phyloP scores from a whole-genome alignment of 2,797 vertebrate species.

The Pangasius djambal region DNA sequence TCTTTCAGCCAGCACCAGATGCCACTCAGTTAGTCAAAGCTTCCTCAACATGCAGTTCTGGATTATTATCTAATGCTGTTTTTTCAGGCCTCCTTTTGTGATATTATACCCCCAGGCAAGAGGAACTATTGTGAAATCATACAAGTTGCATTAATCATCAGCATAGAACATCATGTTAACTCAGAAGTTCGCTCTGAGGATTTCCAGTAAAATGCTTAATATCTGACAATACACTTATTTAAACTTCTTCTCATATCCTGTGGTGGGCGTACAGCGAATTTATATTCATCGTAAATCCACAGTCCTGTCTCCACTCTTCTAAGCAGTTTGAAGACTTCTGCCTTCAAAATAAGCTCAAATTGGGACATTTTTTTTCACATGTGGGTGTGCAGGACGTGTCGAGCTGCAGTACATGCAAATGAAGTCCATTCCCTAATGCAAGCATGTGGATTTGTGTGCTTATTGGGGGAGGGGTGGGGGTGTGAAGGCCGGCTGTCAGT shows the following conservation, averaged over 20 bases:
- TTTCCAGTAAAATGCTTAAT: slow-evolving; percentile 50
- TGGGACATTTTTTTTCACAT: background rate
- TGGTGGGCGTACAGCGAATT: slow-evolving; percentile 5
- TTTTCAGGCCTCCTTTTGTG: slow-evolving; percentile 52
- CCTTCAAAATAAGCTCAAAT: slow-evolving; percentile 14
- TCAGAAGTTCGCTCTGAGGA: slow-evolving; percentile 57
- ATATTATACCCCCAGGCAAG: slow-evolving; percentile 56
- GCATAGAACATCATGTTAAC: slow-evolving; percentile 57
- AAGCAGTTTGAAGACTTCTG: slow-evolving; percentile 20
- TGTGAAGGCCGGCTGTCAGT: slow-evolving; percentile 72
- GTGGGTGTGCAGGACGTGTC: background rate
- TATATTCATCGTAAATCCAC: background rate
- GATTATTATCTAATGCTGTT: slow-evolving; percentile 39
- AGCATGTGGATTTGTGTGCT: slow-evolving; percentile 17
- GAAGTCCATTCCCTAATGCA: slow-evolving; percentile 9
- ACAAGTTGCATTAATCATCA: slow-evolving; percentile 68
- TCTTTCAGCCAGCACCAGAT: slow-evolving; percentile 39
- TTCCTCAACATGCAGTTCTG: slow-evolving; percentile 38
- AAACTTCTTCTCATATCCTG: slow-evolving; percentile 24
- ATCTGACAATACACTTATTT: slow-evolving; percentile 47
- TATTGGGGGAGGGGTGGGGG: slow-evolving; percentile 52
- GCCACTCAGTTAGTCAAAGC: slow-evolving; percentile 49
- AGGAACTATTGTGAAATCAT: slow-evolving; percentile 66
- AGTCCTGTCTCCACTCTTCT: background rate
- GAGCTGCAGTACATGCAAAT: slow-evolving; percentile 6